These are phyloP conservation scores for Axea sp. DNA, from an alignment of 2,888 invertebrate genomes.

Conservation along the genomic window DNA sequence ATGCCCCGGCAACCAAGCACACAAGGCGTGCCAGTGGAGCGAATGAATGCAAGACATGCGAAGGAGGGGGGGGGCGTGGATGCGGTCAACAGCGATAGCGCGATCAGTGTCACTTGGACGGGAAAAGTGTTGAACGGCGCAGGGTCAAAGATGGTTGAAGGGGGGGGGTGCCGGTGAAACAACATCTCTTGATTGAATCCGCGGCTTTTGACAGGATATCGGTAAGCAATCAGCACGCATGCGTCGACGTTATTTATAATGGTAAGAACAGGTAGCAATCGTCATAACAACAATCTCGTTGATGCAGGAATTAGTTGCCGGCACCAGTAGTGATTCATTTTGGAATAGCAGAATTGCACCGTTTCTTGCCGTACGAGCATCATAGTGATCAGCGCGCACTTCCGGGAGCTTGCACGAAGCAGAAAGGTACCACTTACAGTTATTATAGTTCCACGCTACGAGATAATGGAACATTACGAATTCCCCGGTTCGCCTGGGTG, in stretches of 20 bases:
- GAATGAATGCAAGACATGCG: too few relatives aligned
- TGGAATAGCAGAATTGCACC: constrained; percentile 71
- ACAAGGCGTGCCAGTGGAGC: too few relatives aligned
- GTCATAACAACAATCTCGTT: constrained; percentile 58
- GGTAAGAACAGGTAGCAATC: constrained; percentile 53
- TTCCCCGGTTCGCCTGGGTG: constrained; percentile 52
- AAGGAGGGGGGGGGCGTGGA: too few relatives aligned
- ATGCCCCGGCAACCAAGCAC: too few relatives aligned
- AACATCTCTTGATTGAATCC: constrained; percentile 69
- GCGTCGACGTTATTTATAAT: constrained; percentile 64
- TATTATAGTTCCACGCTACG: constrained; percentile 74
- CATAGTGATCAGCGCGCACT: constrained; percentile 71
- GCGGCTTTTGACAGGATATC: constrained; percentile 62
- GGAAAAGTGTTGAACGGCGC: constrained; percentile 10
- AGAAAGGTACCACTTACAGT: constrained; percentile 73
- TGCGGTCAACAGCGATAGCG: too few relatives aligned
- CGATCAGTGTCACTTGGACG: constrained; percentile 13
- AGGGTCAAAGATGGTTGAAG: too few relatives aligned
- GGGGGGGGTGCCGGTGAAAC: too few relatives aligned
- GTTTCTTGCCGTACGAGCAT: constrained; percentile 69
- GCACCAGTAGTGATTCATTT: constrained; percentile 41
- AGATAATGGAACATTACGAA: constrained; percentile 72
- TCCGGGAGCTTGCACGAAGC: constrained; percentile 68
- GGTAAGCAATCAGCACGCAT: constrained; percentile 48
- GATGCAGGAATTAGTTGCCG: constrained; percentile 55